Percentiles rank a stretch among this genome's conserved stretches.
Evolutionary conservation across 2,113 vertebrate species (phyloP).

Genomic region (Gobio gobio): DNA sequence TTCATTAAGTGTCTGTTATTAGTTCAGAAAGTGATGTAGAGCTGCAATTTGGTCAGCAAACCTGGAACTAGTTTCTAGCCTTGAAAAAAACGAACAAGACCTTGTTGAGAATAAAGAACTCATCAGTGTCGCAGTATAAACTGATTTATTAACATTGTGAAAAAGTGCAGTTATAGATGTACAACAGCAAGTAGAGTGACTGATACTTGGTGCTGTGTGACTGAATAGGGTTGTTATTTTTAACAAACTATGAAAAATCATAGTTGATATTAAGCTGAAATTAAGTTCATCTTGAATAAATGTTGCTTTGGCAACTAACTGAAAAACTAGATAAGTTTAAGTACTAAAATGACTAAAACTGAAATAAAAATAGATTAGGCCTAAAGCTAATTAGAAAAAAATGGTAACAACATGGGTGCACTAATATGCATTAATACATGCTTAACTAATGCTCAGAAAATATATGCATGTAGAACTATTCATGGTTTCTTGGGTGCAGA

Average conservation of each 20-base stretch:
- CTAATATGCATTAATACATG: no score
- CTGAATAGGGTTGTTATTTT: background rate
- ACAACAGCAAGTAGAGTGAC: background rate
- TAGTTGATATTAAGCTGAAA: background rate
- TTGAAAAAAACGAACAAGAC: background rate
- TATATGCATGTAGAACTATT: no score
- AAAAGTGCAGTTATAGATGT: background rate
- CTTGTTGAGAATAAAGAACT: background rate
- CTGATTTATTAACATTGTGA: background rate
- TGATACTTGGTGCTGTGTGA: background rate
- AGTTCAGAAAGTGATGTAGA: conserved; percentile 5
- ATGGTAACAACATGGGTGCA: no score
- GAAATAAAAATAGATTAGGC: background rate
- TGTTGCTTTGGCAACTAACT: no score
- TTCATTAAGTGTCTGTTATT: background rate
- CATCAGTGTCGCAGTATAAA: background rate
- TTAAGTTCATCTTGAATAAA: no score
- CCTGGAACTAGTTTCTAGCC: background rate
- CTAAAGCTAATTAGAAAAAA: no score
- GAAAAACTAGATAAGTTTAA: background rate
- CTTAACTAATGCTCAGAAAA: no score
- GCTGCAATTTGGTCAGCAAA: background rate
- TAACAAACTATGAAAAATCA: no score
- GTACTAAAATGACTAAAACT: background rate
- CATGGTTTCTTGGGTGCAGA: no score